Percentiles rank a stretch among this genome's conserved stretches.
phyloP scores from a whole-genome alignment of 2,888 invertebrate genomes.

The Venusia cambrica region DNA sequence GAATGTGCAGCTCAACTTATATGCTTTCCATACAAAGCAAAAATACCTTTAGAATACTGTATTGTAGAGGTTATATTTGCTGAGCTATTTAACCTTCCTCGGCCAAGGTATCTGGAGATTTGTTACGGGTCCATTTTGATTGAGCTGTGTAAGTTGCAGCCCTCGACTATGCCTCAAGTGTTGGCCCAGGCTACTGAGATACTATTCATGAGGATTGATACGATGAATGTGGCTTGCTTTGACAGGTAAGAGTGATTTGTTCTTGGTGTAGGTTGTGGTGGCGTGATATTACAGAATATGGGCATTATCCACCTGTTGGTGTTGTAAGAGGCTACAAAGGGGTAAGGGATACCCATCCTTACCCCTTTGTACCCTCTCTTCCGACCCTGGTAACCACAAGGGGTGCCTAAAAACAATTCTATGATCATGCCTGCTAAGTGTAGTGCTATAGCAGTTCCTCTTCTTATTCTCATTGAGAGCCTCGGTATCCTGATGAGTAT shows the following conservation, averaged over 20 bases:
- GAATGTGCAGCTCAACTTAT: slow-evolving; percentile 96
- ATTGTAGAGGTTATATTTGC: slow-evolving; percentile 98
- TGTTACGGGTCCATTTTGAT: slow-evolving; percentile 97
- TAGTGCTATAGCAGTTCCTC: no score
- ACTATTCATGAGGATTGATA: slow-evolving; percentile 96
- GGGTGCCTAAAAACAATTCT: no score
- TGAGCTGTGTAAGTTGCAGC: slow-evolving; percentile 97
- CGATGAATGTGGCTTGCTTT: slow-evolving; percentile 98
- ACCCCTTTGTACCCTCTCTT: not conserved
- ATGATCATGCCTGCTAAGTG: no score
- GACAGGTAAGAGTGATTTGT: slow-evolving; percentile 83
- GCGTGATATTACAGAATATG: no score
- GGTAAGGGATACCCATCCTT: no score
- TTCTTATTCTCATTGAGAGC: no score
- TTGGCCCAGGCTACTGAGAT: slow-evolving; percentile 99
- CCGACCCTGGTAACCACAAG: no score
- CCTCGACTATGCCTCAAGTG: slow-evolving; percentile 98
- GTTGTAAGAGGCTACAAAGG: no score
- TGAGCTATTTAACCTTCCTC: slow-evolving; percentile 95
- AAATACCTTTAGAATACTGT: slow-evolving; percentile 98
- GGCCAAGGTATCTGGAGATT: slow-evolving; percentile 93
- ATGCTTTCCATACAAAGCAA: slow-evolving; percentile 94
- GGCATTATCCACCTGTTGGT: no score
- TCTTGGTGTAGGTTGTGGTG: no score
- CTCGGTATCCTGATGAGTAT: no score